Evolutionary conservation across 2,113 vertebrate species (phyloP).

Genomic region (Plotosus lineatus): DNA sequence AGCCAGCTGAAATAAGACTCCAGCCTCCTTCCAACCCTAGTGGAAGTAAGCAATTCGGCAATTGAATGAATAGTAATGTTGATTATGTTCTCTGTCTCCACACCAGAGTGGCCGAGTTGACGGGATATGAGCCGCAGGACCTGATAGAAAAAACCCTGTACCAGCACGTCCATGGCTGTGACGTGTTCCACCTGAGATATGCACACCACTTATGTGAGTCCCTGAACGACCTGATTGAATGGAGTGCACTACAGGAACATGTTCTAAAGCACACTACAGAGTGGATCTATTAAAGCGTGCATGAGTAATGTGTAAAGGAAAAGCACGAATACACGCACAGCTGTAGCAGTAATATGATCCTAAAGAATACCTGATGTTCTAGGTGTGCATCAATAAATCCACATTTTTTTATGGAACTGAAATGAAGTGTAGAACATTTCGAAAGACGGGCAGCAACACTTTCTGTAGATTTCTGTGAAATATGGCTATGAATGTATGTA

Average conservation of each 20-base stretch:
- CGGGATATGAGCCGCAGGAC: slow-evolving; percentile 92
- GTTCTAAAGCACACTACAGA: too few species aligned
- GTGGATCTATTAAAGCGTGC: background rate
- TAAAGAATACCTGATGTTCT: background rate
- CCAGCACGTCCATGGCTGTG: slow-evolving; percentile 89
- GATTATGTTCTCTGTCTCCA: slow-evolving; percentile 31
- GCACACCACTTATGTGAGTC: slow-evolving; percentile 89
- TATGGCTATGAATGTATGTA: slow-evolving; percentile 32
- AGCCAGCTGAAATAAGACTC: too few species aligned
- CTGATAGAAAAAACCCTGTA: slow-evolving; percentile 95
- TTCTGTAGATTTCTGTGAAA: slow-evolving; percentile 4
- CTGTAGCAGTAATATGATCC: background rate
- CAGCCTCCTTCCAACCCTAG: too few species aligned
- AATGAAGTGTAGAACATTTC: background rate
- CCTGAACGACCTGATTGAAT: background rate
- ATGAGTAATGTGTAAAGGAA: background rate
- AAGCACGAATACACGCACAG: background rate
- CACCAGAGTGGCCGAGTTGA: slow-evolving; percentile 89
- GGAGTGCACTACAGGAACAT: background rate
- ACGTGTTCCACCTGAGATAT: slow-evolving; percentile 86
- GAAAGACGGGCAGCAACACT: background rate
- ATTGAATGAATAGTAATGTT: too few species aligned
- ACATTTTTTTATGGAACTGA: background rate
- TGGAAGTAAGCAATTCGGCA: too few species aligned
- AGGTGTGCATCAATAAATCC: background rate